Evolutionary conservation across 2,113 vertebrate genomes (phyloP), one percentile per base, ranked within the genome.

Genomic region (Rissa tridactyla): DNA sequence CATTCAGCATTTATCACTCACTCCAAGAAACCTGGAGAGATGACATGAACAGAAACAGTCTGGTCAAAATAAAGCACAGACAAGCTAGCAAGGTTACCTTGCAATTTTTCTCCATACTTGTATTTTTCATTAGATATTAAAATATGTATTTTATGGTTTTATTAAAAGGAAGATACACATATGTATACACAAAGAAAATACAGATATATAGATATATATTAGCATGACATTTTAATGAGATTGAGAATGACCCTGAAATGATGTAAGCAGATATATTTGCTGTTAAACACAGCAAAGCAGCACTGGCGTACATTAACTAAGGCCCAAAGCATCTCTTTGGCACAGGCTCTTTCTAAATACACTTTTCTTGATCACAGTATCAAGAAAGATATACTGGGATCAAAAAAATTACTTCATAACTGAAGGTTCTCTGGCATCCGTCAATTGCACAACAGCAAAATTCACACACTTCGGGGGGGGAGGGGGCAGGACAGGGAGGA

Each of bases 391-490:
- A 42, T 13, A 40, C 26, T 70, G 46, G 20, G 19, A 77, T 65
- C 8, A 75, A 22, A 80, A 88, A 72, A 64, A 70, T 19, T 1
- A 18, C 11, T 69, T 70, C 5, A 5, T 29, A 75, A 51, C 29
- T 71, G 65, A 71, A 82, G n/a, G 10, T 25, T 36, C 25, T 81
- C 51, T 44, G 40, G 30, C 7, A 16, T 8, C 70, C 68, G 29
- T 32, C 76, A 72, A 57, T 60, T 58, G 14, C 57, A 64, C 60
- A 88, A 42, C 11, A 78, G 25, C 11, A 95, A 77, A 66, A 57
- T 0, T 2, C 17, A 75, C 13, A 68, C 7, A 40, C 0, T 79
- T 21, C 46, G 2, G 46, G 47, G 47, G 47, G 21, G 19, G 46
- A 9, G 9, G 18, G 40, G 40, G 40, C 11, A 6, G 42, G 16